Base-by-base conservation (phyloP, 2,113 vertebrate species). In the Neogale vison region DNA sequence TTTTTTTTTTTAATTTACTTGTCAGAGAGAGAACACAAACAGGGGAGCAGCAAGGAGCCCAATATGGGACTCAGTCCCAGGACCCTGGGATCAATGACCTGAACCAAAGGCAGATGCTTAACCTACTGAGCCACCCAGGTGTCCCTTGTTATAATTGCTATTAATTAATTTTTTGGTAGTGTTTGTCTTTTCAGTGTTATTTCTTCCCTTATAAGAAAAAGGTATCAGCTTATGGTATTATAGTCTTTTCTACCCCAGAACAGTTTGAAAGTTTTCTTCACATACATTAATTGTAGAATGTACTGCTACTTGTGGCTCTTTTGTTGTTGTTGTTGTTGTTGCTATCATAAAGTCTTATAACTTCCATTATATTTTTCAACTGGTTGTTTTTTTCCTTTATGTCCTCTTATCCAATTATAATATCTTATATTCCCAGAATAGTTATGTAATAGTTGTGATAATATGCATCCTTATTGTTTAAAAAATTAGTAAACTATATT, bases 141-240 rank as follows among this genome's bases (percentile, higher is more conserved):
- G 31, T 67, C 14, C 63, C 31, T 50, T 10, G 18, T 86, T 86
- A 39, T 55, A 72, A 20, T 90, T 59, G 63, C 55, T 95, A 83
- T 95, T 88, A 93, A 26, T 93, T 13, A 95, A 79, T 79, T 21
- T 42, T 79, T 93, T 97, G 69, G 18, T 67, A 67, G 59, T 91
- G 69, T 89, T 81, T 74, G 14, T 80, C 74, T 77, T 90, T 36
- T 86, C 39, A 93, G 2, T 80, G 52, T 47, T 81, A 24, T 77
- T 47, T 61, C 42, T 82, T 82, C 2, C 39, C 4, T 87, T 93
- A 23, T 2, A 76, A 71, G 67, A 45, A 95, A 61, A 79, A 65
- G 12, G 1, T 52, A 80, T 77, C 79, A 52, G 65, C 20, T 21
- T 18, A 52, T 79, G 23, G 21, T 92, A 69, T 59, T 42, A 29